A percentile compares a stretch with the other conserved stretches of the same genome.
These are phyloP conservation scores for Beris morrisii DNA, from an alignment of 2,888 invertebrate genomes.

Conservation along the genomic window DNA sequence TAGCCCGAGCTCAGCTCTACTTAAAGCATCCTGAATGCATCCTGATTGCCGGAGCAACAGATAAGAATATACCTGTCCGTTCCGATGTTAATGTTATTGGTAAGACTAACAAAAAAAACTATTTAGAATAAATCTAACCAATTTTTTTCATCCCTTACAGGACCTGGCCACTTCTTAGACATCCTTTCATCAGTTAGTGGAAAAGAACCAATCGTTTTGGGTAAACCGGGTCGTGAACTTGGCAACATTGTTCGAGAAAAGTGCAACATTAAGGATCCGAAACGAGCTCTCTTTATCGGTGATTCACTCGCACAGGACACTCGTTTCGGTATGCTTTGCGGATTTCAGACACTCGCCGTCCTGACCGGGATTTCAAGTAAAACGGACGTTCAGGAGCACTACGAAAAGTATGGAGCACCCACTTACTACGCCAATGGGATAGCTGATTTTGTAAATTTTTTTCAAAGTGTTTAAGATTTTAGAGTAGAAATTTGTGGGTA, in stretches of 20 bases:
- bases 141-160: slow-evolving; percentile 40
- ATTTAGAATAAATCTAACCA: neutral
- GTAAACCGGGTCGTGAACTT: slow-evolving; percentile 57
- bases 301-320: slow-evolving; percentile 85
- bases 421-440: slow-evolving; percentile 51
- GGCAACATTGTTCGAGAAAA: slow-evolving; percentile 46
- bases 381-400: slow-evolving; percentile 42
- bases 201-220: slow-evolving; percentile 50
- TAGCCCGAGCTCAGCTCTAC: slow-evolving; percentile 56
- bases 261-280: slow-evolving; percentile 60
- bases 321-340: slow-evolving; percentile 68
- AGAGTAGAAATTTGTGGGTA: too few species aligned
- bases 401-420: slow-evolving; percentile 43
- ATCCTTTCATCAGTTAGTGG: slow-evolving; percentile 52
- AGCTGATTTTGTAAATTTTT: slow-evolving; percentile 47
- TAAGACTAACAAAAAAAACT: slow-evolving; percentile 24
- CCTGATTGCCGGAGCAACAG: slow-evolving; percentile 55
- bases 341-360: slow-evolving; percentile 75
- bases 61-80: slow-evolving; percentile 50
- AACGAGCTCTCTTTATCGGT: slow-evolving; percentile 78
- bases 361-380: slow-evolving; percentile 58
- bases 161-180: slow-evolving; percentile 53
- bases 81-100: slow-evolving; percentile 47
- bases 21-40: slow-evolving; percentile 57
- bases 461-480: slow-evolving; percentile 30